Base-by-base conservation (phyloP, 2,113 vertebrate species). In the Podiceps cristatus region DNA sequence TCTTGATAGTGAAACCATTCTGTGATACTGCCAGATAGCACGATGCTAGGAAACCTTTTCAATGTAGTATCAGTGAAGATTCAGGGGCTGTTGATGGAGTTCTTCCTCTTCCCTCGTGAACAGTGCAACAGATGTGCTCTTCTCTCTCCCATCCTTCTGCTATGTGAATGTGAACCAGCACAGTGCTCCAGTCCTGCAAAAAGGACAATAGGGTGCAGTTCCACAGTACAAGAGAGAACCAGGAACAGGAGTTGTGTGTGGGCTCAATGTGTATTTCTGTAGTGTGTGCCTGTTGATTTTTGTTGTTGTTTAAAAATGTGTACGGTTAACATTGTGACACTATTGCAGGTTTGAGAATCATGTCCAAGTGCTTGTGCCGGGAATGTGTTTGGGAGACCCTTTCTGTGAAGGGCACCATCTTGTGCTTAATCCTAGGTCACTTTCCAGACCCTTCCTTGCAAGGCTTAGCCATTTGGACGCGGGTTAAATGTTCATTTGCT, bases 351-450 rank as follows among this genome's bases (percentile, higher is more conserved):
- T 37, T 53, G n/a, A 59, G 77, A n/a, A n/a, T 47, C 5, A 0
- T 31, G 2, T 23, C 10, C 13, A 3, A 37, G 49, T 35, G 50
- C n/a, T 84, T 15, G 25, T 33, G 7, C 10, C 44, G 44, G 24
- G 29, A 27, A 23, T 60, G 16, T 35, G n/a, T 33, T 66, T 53
- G 47, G 23, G 63, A 50, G 10, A 12, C 10, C 13, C 0, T 47
- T 4, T 33, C 9, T 35, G 0, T 0, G 2, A n/a, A 80, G 75
- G 35, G 27, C n/a, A 44, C 12, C 0, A 1, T 45, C n/a, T 47
- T 56, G 22, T 12, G 23, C 24, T 7, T 63, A 22, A 33, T 60
- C 14, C 27, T 22, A 17, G 2, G 25, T 55, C 5, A 0, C 42
- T 86, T 89, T 84, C 60, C 52, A 75, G 45, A 29, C 22, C 13